phyloP scores from a whole-genome alignment of 1,140 invertebrate genomes.

The Trichogramma pretiosum region DNA sequence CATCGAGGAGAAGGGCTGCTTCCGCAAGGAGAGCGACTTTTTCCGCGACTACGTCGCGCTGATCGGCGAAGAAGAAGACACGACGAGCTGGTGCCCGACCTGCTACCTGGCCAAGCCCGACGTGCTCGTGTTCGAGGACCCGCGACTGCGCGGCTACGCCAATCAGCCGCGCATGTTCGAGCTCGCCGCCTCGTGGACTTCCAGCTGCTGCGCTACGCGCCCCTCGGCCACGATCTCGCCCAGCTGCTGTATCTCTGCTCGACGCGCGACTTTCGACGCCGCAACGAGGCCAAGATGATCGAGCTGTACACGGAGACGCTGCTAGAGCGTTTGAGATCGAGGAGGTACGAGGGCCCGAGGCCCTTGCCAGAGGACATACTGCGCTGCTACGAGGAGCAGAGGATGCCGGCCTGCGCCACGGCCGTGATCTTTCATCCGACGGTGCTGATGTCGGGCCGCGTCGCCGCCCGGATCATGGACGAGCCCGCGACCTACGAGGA shows the following conservation, averaged over 20 bases:
- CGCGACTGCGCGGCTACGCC: conserved; percentile 18
- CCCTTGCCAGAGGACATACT: too few species aligned
- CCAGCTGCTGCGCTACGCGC: background rate
- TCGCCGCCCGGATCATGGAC: conserved; percentile 19
- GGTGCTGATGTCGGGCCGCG: conserved; percentile 28
- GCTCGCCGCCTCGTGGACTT: conserved; percentile 1
- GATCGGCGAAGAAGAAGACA: too few species aligned
- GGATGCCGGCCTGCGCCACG: conserved; percentile 26
- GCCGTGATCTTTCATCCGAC: conserved; percentile 31
- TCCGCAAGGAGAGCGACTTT: too few species aligned
- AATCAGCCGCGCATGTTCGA: conserved; percentile 35
- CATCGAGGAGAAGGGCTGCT: background rate
- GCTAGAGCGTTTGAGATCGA: too few species aligned
- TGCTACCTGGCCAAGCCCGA: conserved; percentile 37
- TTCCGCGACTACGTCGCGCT: too few species aligned
- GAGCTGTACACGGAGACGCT: background rate
- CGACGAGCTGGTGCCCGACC: conserved; percentile 31
- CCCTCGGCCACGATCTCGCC: background rate
- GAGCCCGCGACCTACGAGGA: conserved; percentile 24
- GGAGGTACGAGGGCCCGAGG: too few species aligned
- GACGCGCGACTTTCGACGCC: background rate
- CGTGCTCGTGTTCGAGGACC: conserved; percentile 17
- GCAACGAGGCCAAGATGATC: background rate
- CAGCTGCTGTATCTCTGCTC: background rate
- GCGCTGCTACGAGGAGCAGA: conserved; percentile 36